Base-by-base conservation (phyloP, 2,888 invertebrate genomes). In the Tanypteryx hageni region DNA sequence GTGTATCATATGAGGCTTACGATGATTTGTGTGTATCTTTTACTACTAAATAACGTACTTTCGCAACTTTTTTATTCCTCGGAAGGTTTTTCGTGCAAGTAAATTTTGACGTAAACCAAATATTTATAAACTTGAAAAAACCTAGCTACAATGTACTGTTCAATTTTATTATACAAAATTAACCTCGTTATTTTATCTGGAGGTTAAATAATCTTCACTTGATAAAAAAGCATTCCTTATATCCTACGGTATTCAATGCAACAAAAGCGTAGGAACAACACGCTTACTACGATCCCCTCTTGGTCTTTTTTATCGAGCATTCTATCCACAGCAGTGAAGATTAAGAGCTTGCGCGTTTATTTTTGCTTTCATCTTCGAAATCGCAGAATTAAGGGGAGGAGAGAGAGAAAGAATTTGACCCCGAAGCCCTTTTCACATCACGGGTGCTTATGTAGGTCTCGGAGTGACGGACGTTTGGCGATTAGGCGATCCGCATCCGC, bases 281-380 rank as follows among this genome's bases (percentile, higher is more conserved):
- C 10, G 76, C 11, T 27, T 5, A 27, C 22, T 27, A 76, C 27
- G 76, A 76, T 76, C 76, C 11, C 76, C 11, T 27, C 76, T 76
- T 76, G 76, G 22, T 76, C 22, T 76, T 27, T 22, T 76, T 68
- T n/a, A n/a, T 68, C 22, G 13, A 9, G 68, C 68, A 13, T 22
- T 27, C 22, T 11, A 76, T 76, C 76, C 11, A 13, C 13, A 76
- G 76, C 22, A 27, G 3, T 3, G 5, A 22, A 61, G 18, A 61
- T 27, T 11, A 13, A 68, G 68, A 68, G 22, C 68, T 68, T 64
- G 64, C 44, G 44, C 44, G 44, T 64, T n/a, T 64, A 68, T 27
- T 27, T 76, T 27, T 76, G 18, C 76, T 76, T 76, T 76, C 76
- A 27, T 76, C 76, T 27, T 76, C 76, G 76, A 76, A 76, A 76